Evolutionary conservation across 2,888 invertebrate genomes (phyloP), one percentile per base, ranked within the genome.

Genomic region (Caenorhabditis angaria): DNA sequence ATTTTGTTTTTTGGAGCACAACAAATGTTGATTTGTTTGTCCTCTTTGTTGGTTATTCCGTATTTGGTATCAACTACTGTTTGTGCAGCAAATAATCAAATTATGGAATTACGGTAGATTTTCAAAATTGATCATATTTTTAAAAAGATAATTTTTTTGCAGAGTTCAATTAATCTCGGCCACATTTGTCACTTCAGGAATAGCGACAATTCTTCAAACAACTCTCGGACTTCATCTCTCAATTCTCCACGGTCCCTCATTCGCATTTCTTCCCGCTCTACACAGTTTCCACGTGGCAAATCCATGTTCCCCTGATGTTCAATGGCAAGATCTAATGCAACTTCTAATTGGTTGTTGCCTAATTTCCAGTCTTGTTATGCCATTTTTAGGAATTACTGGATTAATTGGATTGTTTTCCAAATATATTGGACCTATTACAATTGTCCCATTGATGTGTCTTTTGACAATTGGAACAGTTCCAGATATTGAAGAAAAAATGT

Each of bases 241-340:
- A 0, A 78, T 85, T n/a, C 77, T 85, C 1, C 86, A 85, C 62
- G 85, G 85, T 10, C 84, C 85, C 10, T 82, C 84, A 20, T 87
- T 85, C 57, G 85, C 86, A 6, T 85, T 87, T 55, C 65, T 85
- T 24, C 86, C 85, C 10, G 81, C 85, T 5, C 58, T 85, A 0
- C 57, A 81, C 28, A 84, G 83, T 1, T 83, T 85, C 61, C 78
- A 76, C 47, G 51, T 68, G 22, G 51, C 63, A 5, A 70, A 60
- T 59, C 64, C 68, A 3, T 65, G 73, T 50, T 62, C 58, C 47
- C 50, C 57, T 3, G 50, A 58, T 12, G 62, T 62, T 1, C 55
- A 61, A 8, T 73, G 65, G 65, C 53, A 61, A 18, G 47, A 67
- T 0, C 64, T 61, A 59, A 48, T 73, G n/a, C 70, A 61, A 18